Percentiles rank a stretch among this genome's conserved stretches.
Conservation (phyloP, 1,140 invertebrate genomes). For the Lepidurus apus region DNA sequence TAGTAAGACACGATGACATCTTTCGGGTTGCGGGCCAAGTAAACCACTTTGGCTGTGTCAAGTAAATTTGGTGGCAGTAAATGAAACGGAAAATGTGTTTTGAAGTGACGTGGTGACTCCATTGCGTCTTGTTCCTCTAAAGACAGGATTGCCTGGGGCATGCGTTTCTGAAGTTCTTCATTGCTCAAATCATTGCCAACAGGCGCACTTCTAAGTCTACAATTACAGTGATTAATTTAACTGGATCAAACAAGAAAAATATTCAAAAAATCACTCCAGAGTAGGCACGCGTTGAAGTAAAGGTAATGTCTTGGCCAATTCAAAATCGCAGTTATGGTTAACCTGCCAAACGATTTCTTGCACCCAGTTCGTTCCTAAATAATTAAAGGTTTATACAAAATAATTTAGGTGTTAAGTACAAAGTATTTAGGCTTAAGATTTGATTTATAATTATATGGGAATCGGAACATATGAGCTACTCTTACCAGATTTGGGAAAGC, state of each 20-base stretch:
- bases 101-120: slow-evolving; percentile 27
- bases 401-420: neutral
- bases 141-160: neutral
- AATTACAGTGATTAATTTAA: no score
- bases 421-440: no score
- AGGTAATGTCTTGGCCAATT: neutral
- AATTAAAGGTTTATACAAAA: neutral
- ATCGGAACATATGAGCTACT: neutral
- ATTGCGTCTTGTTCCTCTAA: neutral
- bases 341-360: neutral
- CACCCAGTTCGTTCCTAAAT: neutral
- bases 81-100: slow-evolving; percentile 33
- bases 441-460: neutral
- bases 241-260: no score
- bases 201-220: no score
- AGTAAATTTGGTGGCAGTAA: slow-evolving; percentile 31
- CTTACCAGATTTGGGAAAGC: neutral
- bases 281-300: neutral
- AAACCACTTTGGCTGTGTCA: slow-evolving; percentile 50
- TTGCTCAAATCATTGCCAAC: neutral
- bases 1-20: slow-evolving; percentile 80
- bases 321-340: neutral
- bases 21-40: slow-evolving; percentile 74
- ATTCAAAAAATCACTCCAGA: neutral
- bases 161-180: neutral